Evolutionary conservation across 2,888 invertebrate genomes (phyloP), one percentile per base, ranked within the genome.

Genomic region (Stenolophus ochropezus): DNA sequence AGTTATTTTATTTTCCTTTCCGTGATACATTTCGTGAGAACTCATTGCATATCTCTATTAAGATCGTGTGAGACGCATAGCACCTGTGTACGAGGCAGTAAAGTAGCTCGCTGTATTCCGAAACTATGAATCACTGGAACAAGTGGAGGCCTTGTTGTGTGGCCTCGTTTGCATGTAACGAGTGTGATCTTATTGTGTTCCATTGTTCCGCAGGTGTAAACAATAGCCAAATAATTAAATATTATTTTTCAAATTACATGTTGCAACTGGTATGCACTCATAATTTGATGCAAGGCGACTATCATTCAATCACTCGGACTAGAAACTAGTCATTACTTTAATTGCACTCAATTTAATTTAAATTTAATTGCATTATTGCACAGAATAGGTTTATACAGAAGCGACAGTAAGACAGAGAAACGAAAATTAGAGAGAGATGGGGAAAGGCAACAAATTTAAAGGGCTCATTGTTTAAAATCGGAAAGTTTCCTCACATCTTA

Each of bases 141-240:
- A 42, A 56, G 5, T 6, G 5, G 56, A 56, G 56, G 20, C 56
- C 56, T 56, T 56, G 56, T 56, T 56, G 1, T 20, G 20, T 21
- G 56, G 20, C 56, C 56, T 56, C 56, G 21, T 56, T 56, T 21
- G 11, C 18, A 21, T 56, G 1, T 20, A 6, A 56, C 56, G 20
- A 21, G 18, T 56, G 21, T 21, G 56, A 56, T 56, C 56, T 56
- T 56, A 56, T 56, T 56, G 8, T 56, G 20, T 18, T 16, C 5
- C 8, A 56, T 21, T 8, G 21, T 21, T 56, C 18, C 20, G 11
- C 56, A 56, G 56, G 21, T 56, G 56, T 56, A 18, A 56, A 56
- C 56, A 56, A 56, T 6, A 56, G 56, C 20, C 56, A 21, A 56
- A 56, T 56, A 56, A 56, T 56, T 56, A 56, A 21, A 56, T 56